Evolutionary conservation across 2,113 vertebrate genomes (phyloP), one percentile per base, ranked within the genome.

Genomic region (Cyanoderma ruficeps): DNA sequence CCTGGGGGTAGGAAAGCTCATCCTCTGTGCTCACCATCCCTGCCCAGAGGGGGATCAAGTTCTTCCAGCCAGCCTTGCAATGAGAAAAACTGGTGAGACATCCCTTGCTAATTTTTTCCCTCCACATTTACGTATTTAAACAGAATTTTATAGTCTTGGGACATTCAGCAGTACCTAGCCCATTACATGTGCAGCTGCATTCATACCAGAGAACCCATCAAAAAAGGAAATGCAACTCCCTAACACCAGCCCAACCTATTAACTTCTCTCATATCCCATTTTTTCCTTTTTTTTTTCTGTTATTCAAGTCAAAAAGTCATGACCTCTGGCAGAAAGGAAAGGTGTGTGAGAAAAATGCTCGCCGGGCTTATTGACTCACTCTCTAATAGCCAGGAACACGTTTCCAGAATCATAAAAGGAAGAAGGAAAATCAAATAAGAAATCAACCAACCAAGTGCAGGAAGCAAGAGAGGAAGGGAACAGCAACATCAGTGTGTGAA

Each of bases 401-500:
- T 31, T 89, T 77, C 35, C 60, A 75, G 63, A 79, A 75, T 24
- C n/a, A 28, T 11, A 70, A 69, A 86, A 90, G 64, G 50, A 75
- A 82, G 31, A 55, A 78, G 44, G 9, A 76, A 91, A 49, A 88
- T 15, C 41, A 55, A 50, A 39, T 11, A 12, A 46, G 46, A 76
- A 90, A 72, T n/a, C 41, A 60, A 60, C n/a, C 23, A 71, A 41
- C 11, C 2, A 0, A 55, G 53, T 9, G 13, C 75, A 83, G 30
- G 59, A 61, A 83, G 35, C 16, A 67, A 25, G 30, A 44, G 13
- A 28, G 24, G 44, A 71, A 63, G 33, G 42, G 64, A 77, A 55
- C 0, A 2, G 35, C 52, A 83, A 16, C 14, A 61, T 69, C 59
- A n/a, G 16, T 2, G 1, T 31, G 65, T 1, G 5, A 59, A 52